Conservation (phyloP, 2,797 vertebrate species). For the Cetoscarus ocellatus region DNA sequence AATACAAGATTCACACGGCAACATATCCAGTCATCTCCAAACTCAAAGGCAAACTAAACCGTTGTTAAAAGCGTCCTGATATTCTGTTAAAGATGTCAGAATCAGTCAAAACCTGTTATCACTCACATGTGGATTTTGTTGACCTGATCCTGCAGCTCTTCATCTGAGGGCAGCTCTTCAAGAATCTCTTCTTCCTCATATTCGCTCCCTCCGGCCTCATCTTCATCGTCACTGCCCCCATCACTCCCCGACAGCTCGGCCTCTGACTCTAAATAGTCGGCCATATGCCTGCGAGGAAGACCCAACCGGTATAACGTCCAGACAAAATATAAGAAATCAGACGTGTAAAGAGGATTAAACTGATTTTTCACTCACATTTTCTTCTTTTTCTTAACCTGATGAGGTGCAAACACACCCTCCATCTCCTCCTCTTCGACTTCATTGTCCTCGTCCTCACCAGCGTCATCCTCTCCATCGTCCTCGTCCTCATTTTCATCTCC, state of each 20-base stretch:
- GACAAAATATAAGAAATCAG: too few relatives aligned
- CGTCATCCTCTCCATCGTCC: slow-evolving; percentile 53
- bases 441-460: slow-evolving; percentile 45
- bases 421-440: slow-evolving; percentile 86
- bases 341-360: not conserved
- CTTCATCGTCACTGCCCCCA: slow-evolving; percentile 91
- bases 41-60: too few relatives aligned
- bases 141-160: slow-evolving; percentile 92
- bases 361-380: slow-evolving; percentile 85
- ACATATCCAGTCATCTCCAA: too few relatives aligned
- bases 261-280: slow-evolving; percentile 94
- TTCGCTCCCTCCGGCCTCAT: slow-evolving; percentile 87
- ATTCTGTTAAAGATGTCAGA: not conserved
- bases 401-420: slow-evolving; percentile 82
- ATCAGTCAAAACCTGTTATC: not conserved
- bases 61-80: too few relatives aligned
- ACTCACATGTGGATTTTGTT: slow-evolving; percentile 98
- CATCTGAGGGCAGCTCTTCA: slow-evolving; percentile 93
- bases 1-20: too few relatives aligned
- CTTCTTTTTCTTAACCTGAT: slow-evolving; percentile 80
- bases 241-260: slow-evolving; percentile 97
- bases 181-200: slow-evolving; percentile 95
- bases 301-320: too few relatives aligned
- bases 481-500: slow-evolving; percentile 68
- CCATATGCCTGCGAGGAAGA: slow-evolving; percentile 81